A percentile compares a stretch with the other conserved stretches of the same genome.
phyloP scores from a whole-genome alignment of 1,140 invertebrate species.

The Drosophila murphyi region DNA sequence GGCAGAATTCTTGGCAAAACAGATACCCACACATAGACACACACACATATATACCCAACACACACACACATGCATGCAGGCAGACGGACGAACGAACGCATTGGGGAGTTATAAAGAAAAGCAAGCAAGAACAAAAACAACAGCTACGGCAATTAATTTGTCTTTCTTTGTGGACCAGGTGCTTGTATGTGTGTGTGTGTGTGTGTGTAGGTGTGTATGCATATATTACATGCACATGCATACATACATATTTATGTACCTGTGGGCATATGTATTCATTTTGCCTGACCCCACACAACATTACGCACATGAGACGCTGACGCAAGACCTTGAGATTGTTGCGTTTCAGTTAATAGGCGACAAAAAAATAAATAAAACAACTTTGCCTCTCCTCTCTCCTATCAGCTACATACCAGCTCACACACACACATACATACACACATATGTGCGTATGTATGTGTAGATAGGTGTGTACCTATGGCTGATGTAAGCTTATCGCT shows the following conservation, averaged over 20 bases:
- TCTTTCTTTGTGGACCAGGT: background rate
- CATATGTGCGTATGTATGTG: background rate
- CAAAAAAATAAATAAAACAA: background rate
- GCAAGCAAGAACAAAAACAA: background rate
- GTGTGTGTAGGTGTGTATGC: background rate
- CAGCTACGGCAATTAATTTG: background rate
- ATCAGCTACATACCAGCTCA: background rate
- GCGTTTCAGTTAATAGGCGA: slow-evolving; percentile 8
- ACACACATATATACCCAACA: background rate
- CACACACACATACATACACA: background rate
- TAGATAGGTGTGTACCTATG: background rate
- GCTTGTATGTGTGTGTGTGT: background rate
- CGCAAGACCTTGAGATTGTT: slow-evolving; percentile 66
- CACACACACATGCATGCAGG: slow-evolving; percentile 2
- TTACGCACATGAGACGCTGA: slow-evolving; percentile 53
- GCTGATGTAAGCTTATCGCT: background rate
- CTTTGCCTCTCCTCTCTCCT: background rate
- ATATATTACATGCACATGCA: background rate
- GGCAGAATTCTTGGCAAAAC: slow-evolving; percentile 52
- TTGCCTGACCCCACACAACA: slow-evolving; percentile 80
- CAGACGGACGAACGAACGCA: background rate
- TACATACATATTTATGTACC: background rate
- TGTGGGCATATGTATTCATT: slow-evolving; percentile 7
- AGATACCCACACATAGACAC: slow-evolving; percentile 27
- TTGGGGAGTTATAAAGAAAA: background rate